phyloP scores from a whole-genome alignment of 2,797 vertebrate species.

The Oryzias sinensis region DNA sequence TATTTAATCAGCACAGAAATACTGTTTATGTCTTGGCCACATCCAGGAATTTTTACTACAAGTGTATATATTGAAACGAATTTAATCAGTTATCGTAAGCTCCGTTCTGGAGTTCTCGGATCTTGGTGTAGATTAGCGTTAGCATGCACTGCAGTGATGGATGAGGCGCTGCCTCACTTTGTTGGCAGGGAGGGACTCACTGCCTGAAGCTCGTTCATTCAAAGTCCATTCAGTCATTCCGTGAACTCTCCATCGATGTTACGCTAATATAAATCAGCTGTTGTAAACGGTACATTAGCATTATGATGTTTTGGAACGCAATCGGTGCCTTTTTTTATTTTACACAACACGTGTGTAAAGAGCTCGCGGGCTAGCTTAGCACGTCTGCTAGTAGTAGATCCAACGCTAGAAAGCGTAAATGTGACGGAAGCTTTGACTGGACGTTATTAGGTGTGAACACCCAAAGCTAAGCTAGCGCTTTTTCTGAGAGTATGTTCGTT shows the following conservation, averaged over 20 bases:
- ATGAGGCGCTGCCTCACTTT: slow-evolving; percentile 61
- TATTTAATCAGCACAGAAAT: neutral
- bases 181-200: slow-evolving; percentile 65
- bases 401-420: slow-evolving; percentile 35
- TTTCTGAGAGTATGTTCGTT: neutral
- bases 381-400: neutral
- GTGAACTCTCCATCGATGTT: neutral
- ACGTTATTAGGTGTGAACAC: neutral
- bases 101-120: neutral
- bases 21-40: neutral
- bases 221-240: slow-evolving; percentile 38
- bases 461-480: neutral
- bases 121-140: slow-evolving; percentile 63
- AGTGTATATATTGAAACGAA: too few species aligned
- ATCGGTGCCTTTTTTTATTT: neutral
- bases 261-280: fast-evolving
- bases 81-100: neutral
- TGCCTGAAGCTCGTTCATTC: slow-evolving; percentile 55
- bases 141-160: slow-evolving; percentile 59
- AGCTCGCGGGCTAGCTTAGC: slow-evolving; percentile 59
- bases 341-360: slow-evolving; percentile 73
- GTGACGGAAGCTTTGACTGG: slow-evolving; percentile 1
- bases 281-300: neutral
- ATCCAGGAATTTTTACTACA: too few species aligned
- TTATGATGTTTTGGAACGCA: neutral